phyloP scores from a whole-genome alignment of 2,797 vertebrate genomes.

The Scyliorhinus canicula region DNA sequence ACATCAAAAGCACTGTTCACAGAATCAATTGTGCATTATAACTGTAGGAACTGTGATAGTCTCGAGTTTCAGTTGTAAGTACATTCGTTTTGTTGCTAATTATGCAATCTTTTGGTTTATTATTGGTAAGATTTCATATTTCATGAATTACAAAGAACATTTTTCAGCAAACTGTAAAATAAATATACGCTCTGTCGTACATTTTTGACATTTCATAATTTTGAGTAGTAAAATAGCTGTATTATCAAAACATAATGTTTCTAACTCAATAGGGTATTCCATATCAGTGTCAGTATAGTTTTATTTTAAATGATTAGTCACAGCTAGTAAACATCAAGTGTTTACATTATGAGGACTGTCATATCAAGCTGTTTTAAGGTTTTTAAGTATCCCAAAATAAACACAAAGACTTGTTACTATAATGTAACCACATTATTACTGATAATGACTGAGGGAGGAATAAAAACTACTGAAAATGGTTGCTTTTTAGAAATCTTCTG shows the following conservation, averaged over 20 bases:
- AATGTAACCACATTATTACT: not conserved
- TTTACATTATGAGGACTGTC: not conserved
- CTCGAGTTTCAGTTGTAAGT: not conserved
- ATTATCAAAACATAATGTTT: not conserved
- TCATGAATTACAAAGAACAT: not conserved
- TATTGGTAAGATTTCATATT: not conserved
- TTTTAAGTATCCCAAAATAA: slow-evolving; percentile 3
- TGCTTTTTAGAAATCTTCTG: not conserved
- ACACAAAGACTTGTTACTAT: not conserved
- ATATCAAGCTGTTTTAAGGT: not conserved
- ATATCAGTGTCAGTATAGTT: not conserved
- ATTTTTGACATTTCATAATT: not conserved
- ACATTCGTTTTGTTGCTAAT: not conserved
- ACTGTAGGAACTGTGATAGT: not conserved
- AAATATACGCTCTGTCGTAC: not conserved
- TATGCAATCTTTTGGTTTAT: not conserved
- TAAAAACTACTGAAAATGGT: not conserved
- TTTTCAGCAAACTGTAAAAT: not conserved
- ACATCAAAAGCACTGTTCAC: not conserved
- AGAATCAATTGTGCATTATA: not conserved
- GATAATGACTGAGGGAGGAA: not conserved
- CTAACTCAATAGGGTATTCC: not conserved
- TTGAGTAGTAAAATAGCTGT: not conserved
- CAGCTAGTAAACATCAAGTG: not conserved
- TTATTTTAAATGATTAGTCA: not conserved